These are phyloP conservation scores for Acleris laterana DNA, from an alignment of 2,888 invertebrate species.

Conservation along the genomic window DNA sequence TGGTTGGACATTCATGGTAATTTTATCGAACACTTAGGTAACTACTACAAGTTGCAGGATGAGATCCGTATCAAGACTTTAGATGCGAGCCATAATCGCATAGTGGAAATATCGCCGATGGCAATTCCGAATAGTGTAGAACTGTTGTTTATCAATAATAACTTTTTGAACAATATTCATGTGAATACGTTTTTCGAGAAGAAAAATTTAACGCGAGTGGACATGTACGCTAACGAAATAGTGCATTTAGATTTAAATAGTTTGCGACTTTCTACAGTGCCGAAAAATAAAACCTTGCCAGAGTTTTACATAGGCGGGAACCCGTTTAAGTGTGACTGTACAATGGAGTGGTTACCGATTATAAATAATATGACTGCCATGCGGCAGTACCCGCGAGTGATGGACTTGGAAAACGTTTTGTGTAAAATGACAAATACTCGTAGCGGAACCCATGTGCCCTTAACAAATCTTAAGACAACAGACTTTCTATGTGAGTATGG, in stretches of 20 bases:
- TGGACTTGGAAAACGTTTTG: constrained; percentile 94
- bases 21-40: constrained; percentile 93
- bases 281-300: constrained; percentile 89
- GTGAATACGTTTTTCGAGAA: constrained; percentile 95
- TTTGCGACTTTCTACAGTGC: constrained; percentile 89
- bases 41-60: constrained; percentile 94
- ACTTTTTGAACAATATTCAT: constrained; percentile 91
- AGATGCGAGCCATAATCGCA: constrained; percentile 95
- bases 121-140: constrained; percentile 95
- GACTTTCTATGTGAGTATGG: constrained; percentile 97
- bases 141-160: constrained; percentile 94
- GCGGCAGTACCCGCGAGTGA: constrained; percentile 93
- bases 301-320: constrained; percentile 96
- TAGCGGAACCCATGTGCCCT: constrained; percentile 90
- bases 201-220: constrained; percentile 92
- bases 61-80: constrained; percentile 92
- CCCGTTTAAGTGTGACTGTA: constrained; percentile 97
- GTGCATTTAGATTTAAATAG: constrained; percentile 92
- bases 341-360: constrained; percentile 97
- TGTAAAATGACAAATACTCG: constrained; percentile 94
- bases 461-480: constrained; percentile 90
- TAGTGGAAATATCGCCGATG: constrained; percentile 91
- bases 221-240: constrained; percentile 95
- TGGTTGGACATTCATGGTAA: constrained; percentile 96
- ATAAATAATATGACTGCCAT: constrained; percentile 93